Evolutionary conservation across 2,888 invertebrate genomes (phyloP).

Genomic region (Acanthoscelides obtectus): DNA sequence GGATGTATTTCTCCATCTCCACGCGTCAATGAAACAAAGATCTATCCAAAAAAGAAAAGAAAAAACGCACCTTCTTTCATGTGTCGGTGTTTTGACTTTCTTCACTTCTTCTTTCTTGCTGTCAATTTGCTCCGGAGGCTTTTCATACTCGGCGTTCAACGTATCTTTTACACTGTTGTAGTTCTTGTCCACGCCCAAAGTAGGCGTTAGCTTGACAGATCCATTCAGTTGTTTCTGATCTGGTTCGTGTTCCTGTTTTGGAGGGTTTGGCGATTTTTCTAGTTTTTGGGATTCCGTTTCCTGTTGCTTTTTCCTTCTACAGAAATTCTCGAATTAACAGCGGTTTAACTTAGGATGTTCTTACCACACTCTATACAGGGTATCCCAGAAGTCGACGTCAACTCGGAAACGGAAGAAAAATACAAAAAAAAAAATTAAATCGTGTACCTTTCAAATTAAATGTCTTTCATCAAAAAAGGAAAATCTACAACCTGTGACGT

Average conservation of each 20-base stretch:
- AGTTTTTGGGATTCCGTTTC: conserved; percentile 32
- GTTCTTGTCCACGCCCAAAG: conserved; percentile 26
- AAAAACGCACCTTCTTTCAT: conserved; percentile 27
- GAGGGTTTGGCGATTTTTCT: conserved; percentile 12
- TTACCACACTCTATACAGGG: neutral
- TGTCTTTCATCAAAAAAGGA: too few species aligned
- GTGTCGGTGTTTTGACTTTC: conserved; percentile 28
- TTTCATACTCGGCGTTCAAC: conserved; percentile 22
- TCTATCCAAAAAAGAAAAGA: conserved; percentile 1
- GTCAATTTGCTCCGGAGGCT: conserved; percentile 17
- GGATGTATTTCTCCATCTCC: too few species aligned
- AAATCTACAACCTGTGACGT: too few species aligned
- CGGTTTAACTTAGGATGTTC: neutral
- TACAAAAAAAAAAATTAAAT: neutral
- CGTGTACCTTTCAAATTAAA: too few species aligned
- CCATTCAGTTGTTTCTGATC: conserved; percentile 27
- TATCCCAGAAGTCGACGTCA: too few species aligned
- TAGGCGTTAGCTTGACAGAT: conserved; percentile 18
- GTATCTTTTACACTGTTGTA: conserved; percentile 30
- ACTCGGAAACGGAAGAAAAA: neutral
- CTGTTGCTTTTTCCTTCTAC: conserved; percentile 29
- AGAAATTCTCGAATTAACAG: neutral
- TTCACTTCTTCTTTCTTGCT: conserved; percentile 17
- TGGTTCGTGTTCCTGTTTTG: conserved; percentile 22
- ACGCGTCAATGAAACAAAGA: too few species aligned